Evolutionary conservation across 2,797 vertebrate genomes (phyloP).

Genomic region (Melanogrammus aeglefinus): DNA sequence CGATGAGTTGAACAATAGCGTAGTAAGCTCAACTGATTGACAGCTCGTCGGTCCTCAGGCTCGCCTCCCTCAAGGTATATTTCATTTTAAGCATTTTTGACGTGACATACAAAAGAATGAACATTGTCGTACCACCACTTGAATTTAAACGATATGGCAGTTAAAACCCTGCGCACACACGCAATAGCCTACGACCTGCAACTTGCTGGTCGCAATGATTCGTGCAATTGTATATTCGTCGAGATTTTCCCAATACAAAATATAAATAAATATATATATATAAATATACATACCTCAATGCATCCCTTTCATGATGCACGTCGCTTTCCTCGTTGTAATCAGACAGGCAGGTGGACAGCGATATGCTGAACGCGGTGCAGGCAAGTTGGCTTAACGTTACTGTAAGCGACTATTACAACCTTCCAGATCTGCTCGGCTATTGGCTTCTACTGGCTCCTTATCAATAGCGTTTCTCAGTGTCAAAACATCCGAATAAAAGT

Average conservation of each 20-base stretch:
- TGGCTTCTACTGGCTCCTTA: not conserved
- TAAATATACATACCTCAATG: constrained; percentile 50
- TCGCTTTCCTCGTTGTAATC: constrained; percentile 45
- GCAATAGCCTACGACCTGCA: constrained; percentile 32
- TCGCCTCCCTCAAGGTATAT: constrained; percentile 5
- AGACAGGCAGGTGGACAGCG: constrained; percentile 32
- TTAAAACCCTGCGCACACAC: not conserved
- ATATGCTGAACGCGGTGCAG: constrained; percentile 15
- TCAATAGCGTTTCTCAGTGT: too few species aligned
- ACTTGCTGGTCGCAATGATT: constrained; percentile 47
- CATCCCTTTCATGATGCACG: constrained; percentile 32
- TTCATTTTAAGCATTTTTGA: not conserved
- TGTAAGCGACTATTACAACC: constrained; percentile 28
- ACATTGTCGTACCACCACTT: not conserved
- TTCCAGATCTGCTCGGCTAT: constrained; percentile 30
- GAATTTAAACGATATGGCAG: not conserved
- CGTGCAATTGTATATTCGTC: constrained; percentile 15
- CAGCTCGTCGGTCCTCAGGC: constrained; percentile 25
- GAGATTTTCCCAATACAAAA: not conserved
- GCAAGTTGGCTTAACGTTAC: constrained; percentile 44
- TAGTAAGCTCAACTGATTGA: not conserved
- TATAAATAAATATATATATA: not conserved
- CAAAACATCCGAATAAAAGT: not conserved
- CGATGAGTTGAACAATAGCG: not conserved
- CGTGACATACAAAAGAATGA: too few species aligned